Percentiles rank a stretch among this genome's conserved stretches.
These are phyloP conservation scores for Drosophila auraria DNA, from an alignment of 1,140 invertebrate genomes.

Conservation along the genomic window DNA sequence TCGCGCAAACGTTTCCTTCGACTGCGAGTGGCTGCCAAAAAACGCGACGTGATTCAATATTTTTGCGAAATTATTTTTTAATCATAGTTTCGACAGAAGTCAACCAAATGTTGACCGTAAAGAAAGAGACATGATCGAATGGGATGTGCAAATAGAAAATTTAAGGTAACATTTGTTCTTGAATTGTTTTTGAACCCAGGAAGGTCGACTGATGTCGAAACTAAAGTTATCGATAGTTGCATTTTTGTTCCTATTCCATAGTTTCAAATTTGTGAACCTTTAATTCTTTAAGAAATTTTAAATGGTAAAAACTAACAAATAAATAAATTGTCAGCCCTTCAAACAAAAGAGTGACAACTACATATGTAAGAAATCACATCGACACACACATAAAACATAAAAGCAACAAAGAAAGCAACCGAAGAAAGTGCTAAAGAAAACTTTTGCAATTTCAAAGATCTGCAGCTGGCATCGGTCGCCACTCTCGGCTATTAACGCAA, in stretches of 20 bases:
- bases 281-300: not conserved
- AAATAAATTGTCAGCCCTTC: not conserved
- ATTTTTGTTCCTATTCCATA: too few species aligned
- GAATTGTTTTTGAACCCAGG: too few species aligned
- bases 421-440: constrained; percentile 49
- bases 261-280: not conserved
- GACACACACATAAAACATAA: constrained; percentile 13
- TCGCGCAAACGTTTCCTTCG: constrained; percentile 70
- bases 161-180: too few species aligned
- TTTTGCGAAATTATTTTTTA: constrained; percentile 77
- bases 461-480: constrained; percentile 65
- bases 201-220: too few species aligned
- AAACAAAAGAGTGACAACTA: constrained; percentile 36
- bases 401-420: constrained; percentile 32
- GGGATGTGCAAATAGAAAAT: constrained; percentile 8
- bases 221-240: too few species aligned
- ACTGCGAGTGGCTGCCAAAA: constrained; percentile 48
- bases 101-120: constrained; percentile 13
- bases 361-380: constrained; percentile 15
- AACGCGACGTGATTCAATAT: constrained; percentile 75
- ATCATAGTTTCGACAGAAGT: constrained; percentile 50
- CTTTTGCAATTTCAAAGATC: constrained; percentile 73
- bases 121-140: not conserved
- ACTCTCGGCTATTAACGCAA: constrained; percentile 64
- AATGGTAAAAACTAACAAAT: not conserved